Conservation (phyloP, 2,113 vertebrate genomes). For the Hypanus sabinus region DNA sequence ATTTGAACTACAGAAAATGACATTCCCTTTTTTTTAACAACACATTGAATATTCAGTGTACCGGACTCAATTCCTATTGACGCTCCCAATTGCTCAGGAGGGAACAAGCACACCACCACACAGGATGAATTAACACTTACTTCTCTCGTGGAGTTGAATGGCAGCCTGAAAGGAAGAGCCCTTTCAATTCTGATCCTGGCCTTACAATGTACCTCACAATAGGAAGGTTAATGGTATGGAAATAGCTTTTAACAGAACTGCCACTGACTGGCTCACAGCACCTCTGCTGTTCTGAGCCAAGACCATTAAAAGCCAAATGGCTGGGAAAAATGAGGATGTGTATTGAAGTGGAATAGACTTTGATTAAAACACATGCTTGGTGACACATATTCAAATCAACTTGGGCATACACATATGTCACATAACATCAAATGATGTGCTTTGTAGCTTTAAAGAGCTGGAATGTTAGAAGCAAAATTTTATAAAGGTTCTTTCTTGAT, state of each 20-base stretch:
- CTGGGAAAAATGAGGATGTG: background rate
- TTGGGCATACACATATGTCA: background rate
- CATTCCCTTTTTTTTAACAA: background rate
- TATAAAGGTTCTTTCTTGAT: background rate
- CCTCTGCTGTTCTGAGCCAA: background rate
- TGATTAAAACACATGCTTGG: background rate
- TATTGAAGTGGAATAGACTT: background rate
- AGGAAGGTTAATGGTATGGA: background rate
- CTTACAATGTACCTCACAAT: background rate
- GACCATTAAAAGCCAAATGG: background rate
- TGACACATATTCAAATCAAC: background rate
- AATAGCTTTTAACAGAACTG: slow-evolving; percentile 7
- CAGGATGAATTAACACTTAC: background rate
- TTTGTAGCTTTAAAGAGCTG: background rate
- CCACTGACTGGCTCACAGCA: background rate
- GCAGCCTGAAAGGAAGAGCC: background rate
- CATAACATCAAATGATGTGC: too few species aligned
- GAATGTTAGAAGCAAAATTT: background rate
- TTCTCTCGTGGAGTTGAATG: background rate
- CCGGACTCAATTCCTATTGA: background rate
- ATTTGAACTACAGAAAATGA: background rate
- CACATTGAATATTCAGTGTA: background rate
- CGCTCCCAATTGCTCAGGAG: background rate
- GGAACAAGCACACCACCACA: background rate
- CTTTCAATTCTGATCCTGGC: background rate